Conservation (phyloP, 2,888 invertebrate species). For the Habrosyne pyritoides region DNA sequence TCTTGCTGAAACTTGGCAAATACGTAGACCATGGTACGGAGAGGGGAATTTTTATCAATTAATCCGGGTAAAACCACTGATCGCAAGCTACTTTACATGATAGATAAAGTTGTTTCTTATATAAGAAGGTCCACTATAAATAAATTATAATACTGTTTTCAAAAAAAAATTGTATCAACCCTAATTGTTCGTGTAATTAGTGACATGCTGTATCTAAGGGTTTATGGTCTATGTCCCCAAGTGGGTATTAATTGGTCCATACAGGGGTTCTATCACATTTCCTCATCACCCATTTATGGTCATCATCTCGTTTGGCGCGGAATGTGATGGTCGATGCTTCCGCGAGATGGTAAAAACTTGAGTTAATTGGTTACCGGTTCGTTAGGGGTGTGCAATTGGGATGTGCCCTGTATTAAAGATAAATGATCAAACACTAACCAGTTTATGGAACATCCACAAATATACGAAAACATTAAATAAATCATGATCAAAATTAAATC, state of each 20-base stretch:
- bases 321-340: constrained; percentile 30
- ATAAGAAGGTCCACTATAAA: not conserved
- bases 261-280: constrained; percentile 25
- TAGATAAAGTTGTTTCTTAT: no score
- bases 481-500: no score
- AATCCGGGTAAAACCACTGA: no score
- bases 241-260: constrained; percentile 8
- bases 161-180: not conserved
- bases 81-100: no score
- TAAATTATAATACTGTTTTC: not conserved
- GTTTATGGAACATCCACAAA: no score
- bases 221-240: constrained; percentile 2
- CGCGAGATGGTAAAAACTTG: constrained; percentile 26
- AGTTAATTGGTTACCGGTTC: constrained; percentile 22
- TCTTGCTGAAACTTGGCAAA: no score
- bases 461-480: no score
- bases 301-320: constrained; percentile 15
- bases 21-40: no score
- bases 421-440: no score
- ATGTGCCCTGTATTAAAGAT: no score
- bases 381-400: no score
- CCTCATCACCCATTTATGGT: constrained; percentile 32
- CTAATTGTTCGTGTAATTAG: not conserved
- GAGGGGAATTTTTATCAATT: no score
- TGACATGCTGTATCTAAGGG: not conserved